A percentile compares a stretch with the other conserved stretches of the same genome.
Conservation (phyloP, 2,888 invertebrate species). For the Drosophila diplacantha region DNA sequence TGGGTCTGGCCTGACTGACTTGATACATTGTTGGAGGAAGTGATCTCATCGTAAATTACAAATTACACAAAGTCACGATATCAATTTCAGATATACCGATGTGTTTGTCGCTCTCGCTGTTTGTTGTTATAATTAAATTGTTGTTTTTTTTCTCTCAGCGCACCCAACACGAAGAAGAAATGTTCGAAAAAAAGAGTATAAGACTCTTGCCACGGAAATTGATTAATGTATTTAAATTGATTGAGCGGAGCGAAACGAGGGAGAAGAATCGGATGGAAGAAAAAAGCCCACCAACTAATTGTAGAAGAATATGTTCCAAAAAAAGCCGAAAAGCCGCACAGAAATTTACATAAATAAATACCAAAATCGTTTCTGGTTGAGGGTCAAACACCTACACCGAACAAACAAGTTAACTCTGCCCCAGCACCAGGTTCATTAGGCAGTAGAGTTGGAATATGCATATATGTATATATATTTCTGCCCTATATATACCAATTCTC, state of each 20-base stretch:
- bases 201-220: constrained; percentile 55
- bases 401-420: constrained; percentile 38
- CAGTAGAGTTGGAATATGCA: constrained; percentile 1
- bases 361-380: constrained; percentile 39
- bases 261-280: constrained; percentile 22
- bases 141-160: constrained; percentile 45
- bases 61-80: constrained; percentile 75
- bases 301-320: constrained; percentile 47
- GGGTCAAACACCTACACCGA: constrained; percentile 67
- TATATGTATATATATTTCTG: not conserved
- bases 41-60: constrained; percentile 75
- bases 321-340: constrained; percentile 25
- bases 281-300: constrained; percentile 46
- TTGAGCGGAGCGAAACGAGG: constrained; percentile 40
- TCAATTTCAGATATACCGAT: constrained; percentile 69
- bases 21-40: constrained; percentile 67
- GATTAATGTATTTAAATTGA: constrained; percentile 66
- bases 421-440: constrained; percentile 62
- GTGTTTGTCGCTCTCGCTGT: constrained; percentile 50
- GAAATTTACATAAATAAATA: constrained; percentile 60
- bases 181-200: constrained; percentile 27
- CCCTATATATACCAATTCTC: constrained; percentile 25
- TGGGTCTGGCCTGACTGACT: constrained; percentile 26
- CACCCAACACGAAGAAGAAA: constrained; percentile 37
- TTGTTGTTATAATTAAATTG: constrained; percentile 72